Evolutionary conservation across 2,888 invertebrate genomes (phyloP), one percentile per base, ranked within the genome.

Genomic region (Drosophila birchii): DNA sequence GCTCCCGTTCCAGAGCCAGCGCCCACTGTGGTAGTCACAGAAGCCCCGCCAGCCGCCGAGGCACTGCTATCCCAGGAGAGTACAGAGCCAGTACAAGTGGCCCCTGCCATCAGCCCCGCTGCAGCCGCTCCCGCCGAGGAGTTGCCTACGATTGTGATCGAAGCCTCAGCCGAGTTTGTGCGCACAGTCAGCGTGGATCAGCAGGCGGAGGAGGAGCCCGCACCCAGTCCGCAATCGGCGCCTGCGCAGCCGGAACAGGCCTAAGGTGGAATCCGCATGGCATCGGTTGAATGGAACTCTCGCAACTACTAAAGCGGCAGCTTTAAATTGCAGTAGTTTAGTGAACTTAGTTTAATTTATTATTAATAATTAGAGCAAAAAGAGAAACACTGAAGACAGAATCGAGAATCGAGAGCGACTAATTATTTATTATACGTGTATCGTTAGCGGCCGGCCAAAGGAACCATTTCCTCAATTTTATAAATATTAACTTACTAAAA

Each of bases 281-380:
- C 53, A 60, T 49, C 43, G 62, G 62, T 75, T 81, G n/a, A 45
- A 73, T 60, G 70, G 62, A 79, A 78, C 88, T 85, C 86, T 87
- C 89, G 88, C 89, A 85, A 89, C 84, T 76, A 85, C 67, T 87
- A 87, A 87, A 85, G 84, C 89, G 86, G 82, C 84, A 89, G 88
- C 84, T 89, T 89, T 87, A 85, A 87, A 89, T 78, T 85, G 84
- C 88, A 89, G 75, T 87, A 89, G 78, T 76, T 71, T 89, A 89
- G 86, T 82, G 59, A 80, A 84, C 76, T 79, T 84, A 76, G 75
- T 72, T 64, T 87, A 85, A 85, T 63, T 87, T 89, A 87, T 60
- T 68, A 80, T 85, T 87, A 85, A 87, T 61, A 71, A 80, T 85
- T 87, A 85, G 86, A 82, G 75, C 73, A 51, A 51, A 57, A 75